phyloP scores from a whole-genome alignment of 2,797 vertebrate species.

The Nasua narica region DNA sequence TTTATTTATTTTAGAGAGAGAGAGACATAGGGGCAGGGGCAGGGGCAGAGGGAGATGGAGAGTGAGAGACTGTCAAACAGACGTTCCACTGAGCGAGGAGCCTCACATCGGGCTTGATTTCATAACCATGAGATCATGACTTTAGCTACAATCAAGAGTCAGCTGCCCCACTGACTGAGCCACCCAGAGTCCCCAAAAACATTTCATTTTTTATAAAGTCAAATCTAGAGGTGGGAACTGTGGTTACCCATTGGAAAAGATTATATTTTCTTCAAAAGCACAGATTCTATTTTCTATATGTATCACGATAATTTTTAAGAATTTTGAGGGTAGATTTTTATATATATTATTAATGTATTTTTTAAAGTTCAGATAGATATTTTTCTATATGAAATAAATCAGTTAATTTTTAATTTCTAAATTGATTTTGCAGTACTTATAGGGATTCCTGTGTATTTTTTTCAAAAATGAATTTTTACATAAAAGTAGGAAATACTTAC shows the following conservation, averaged over 20 bases:
- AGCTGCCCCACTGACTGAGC: not conserved
- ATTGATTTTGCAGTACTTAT: not conserved
- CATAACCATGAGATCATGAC: not conserved
- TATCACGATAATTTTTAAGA: not conserved
- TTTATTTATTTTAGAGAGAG: not conserved
- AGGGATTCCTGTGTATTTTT: not conserved
- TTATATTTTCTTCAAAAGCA: not conserved
- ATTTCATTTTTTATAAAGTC: not conserved
- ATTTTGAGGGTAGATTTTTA: not conserved
- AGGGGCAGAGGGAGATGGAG: not conserved
- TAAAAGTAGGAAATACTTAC: not conserved
- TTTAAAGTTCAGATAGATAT: not conserved
- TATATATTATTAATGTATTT: not conserved
- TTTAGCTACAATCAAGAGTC: not conserved
- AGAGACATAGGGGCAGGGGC: not conserved
- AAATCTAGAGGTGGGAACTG: not conserved
- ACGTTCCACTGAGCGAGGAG: not conserved
- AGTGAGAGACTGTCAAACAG: not conserved
- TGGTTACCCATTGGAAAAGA: not conserved
- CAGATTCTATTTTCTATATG: not conserved
- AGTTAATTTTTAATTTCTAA: not conserved
- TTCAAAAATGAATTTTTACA: not conserved
- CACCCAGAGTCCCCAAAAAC: not conserved
- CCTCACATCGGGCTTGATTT: not conserved
- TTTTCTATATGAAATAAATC: not conserved